Evolutionary conservation across 2,888 invertebrate species (phyloP), one percentile per base, ranked within the genome.

Genomic region (Lycocerus yunnanus): DNA sequence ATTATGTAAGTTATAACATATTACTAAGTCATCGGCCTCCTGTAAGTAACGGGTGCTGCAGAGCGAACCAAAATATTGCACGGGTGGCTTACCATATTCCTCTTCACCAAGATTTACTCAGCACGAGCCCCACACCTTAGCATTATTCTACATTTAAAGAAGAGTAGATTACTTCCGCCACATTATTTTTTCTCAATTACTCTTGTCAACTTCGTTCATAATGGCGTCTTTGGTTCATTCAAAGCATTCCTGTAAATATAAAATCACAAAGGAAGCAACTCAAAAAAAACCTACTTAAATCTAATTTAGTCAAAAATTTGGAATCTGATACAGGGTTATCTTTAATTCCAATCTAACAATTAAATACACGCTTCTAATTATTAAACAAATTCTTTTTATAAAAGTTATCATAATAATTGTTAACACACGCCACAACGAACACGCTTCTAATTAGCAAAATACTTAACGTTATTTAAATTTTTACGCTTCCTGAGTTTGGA

Each of bases 31-130:
- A 86, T 85, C 86, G 85, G 83, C 85, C 43, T 43, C 43, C 85
- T 80, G 80, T 80, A 81, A 81, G 82, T 86, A 86, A 85, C 86
- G 86, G 85, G 81, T 84, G 85, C 85, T 82, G 80, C 82, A 78
- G 85, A 85, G 82, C 86, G 85, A 80, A 82, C 85, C 43, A 82
- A 83, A 86, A 85, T 86, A 85, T 85, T 84, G 84, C 83, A 86
- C 85, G 86, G 86, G 85, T 86, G 85, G 86, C 84, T 66, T 85
- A 85, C 80, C 75, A 81, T 80, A 81, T 80, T 83, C 81, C 81
- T 82, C 79, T 78, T 82, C 80, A 81, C 78, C 79, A 77, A 81
- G 81, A 84, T 83, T 82, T 83, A 83, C 82, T 80, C 81, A 82
- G 84, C 84, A 84, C 84, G 84, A 83, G 84, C 82, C 84, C 80